Base-by-base conservation (phyloP, 2,113 vertebrate genomes). In the Dromiciops gliroides region DNA sequence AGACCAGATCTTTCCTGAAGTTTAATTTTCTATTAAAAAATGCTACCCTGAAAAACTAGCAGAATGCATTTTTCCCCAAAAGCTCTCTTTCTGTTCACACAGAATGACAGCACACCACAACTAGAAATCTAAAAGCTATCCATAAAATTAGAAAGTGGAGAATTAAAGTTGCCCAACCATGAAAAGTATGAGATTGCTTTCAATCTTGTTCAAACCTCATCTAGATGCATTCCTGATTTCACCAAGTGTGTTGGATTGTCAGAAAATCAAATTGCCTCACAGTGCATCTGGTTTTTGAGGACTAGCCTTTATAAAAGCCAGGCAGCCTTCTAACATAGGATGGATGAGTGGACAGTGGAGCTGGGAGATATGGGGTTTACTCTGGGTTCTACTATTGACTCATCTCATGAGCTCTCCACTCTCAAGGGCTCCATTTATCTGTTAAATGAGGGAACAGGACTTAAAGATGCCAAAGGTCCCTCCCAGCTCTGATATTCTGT, bases 71-170 rank as follows among this genome's bases (percentile, higher is more conserved):
- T 89, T 31, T 25, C 88, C 92, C 14, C 91, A 56, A 92, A 90
- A 93, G 49, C 2, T 22, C 4, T 25, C 93, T 56, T 90, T 8
- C 93, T 44, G 0, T 91, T 94, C 51, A 28, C 48, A 31, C 37
- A 11, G 0, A 75, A 37, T 92, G 91, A 67, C 12, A 89, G 91
- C 90, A 97, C 94, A 50, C 48, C 49, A 75, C 67, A 89, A 56
- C 83, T 47, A 50, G 90, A 89, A 90, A 95, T 52, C 96, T 96
- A 90, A 95, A 91, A 88, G 50, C 25, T 91, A 83, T 91, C 51
- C 28, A 50, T 89, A 48, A 94, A 90, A 94, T 94, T 52, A 96
- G 93, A 96, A 96, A 93, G 89, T 83, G 50, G 48, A 91, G 92
- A 93, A 37, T 93, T 51, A 92, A 94, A 96, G 83, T 51, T 90